Percentiles rank a stretch among this genome's conserved stretches.
phyloP scores from a whole-genome alignment of 2,113 vertebrate genomes.

The Sisor rabdophorus region DNA sequence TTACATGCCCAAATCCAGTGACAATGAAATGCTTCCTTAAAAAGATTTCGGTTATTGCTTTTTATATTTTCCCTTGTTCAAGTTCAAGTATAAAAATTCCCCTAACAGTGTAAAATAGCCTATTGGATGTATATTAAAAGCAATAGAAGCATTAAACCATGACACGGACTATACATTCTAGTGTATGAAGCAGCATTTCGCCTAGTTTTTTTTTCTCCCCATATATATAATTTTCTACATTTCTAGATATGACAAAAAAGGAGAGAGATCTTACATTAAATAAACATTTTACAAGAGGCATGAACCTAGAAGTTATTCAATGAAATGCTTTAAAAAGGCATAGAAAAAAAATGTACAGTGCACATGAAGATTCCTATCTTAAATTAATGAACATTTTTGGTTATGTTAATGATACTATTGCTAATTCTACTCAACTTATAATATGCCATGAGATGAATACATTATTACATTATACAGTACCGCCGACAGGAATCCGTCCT shows the following conservation, averaged over 20 bases:
- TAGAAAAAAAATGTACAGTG: slow-evolving; percentile 81
- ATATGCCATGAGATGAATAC: slow-evolving; percentile 99
- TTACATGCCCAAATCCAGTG: slow-evolving; percentile 91
- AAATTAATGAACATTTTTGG: slow-evolving; percentile 97
- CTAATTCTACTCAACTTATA: slow-evolving; percentile 93
- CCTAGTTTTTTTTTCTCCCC: slow-evolving; percentile 56
- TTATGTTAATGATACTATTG: slow-evolving; percentile 90
- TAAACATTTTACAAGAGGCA: slow-evolving; percentile 72
- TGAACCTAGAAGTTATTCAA: slow-evolving; percentile 74
- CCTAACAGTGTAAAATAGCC: slow-evolving; percentile 96
- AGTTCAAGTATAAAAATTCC: slow-evolving; percentile 99
- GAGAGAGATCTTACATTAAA: slow-evolving; percentile 65
- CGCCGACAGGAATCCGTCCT: slow-evolving; percentile 89
- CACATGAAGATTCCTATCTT: slow-evolving; percentile 86
- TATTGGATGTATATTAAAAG: slow-evolving; percentile 86
- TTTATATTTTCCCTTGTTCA: slow-evolving; percentile 96
- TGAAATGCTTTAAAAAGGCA: slow-evolving; percentile 81
- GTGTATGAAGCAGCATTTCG: slow-evolving; percentile 89
- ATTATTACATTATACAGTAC: slow-evolving; percentile 88
- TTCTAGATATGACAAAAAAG: slow-evolving; percentile 73
- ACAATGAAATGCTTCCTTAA: slow-evolving; percentile 88
- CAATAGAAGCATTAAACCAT: slow-evolving; percentile 90
- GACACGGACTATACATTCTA: slow-evolving; percentile 79
- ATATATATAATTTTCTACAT: slow-evolving; percentile 48
- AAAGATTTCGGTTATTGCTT: slow-evolving; percentile 65